Evolutionary conservation across 1,140 invertebrate genomes (phyloP), one percentile per base, ranked within the genome.

Genomic region (Cherax destructor): DNA sequence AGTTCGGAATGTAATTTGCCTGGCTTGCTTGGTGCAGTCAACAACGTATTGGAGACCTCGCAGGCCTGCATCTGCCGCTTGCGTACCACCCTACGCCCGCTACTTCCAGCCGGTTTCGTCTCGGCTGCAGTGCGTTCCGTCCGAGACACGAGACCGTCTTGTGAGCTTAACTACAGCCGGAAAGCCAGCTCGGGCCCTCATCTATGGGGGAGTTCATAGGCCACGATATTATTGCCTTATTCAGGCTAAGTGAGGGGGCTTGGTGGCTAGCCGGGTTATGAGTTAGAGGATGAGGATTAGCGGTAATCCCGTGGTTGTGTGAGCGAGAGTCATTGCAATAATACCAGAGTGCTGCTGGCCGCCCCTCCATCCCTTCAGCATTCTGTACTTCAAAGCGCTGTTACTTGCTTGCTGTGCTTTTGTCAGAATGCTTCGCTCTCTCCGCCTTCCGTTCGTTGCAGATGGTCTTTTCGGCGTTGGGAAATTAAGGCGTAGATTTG

Each of bases 341-440:
- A 89, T 89, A 89, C 61, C 87, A 41, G 79, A 74, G 87, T 89
- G 87, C 50, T 74, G 87, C 79, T 56, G 61, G 61, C 86, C 79
- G 49, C 52, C 79, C 87, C 87, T 83, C 87, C 83, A 78, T 72
- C 83, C 89, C 83, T 59, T 85, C 81, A 91, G 83, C 89, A 91
- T 91, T 91, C 89, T 91, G 89, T 85, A 91, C 89, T 91, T 91
- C 89, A 91, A 91, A 91, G 89, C 89, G 89, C 69, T 85, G 89
- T 91, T 91, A 91, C 89, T 86, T 91, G 89, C 89, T 91, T 91
- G 89, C 89, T 78, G 49, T 91, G 89, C 89, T 91, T 91, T 86
- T 91, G 83, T 85, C 89, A 52, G 69, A 85, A 84, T 84, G 80
- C 24, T 91, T 91, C 89, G 89, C 78, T 69, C 76, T 47, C 24